A percentile compares a stretch with the other conserved stretches of the same genome.
These are phyloP conservation scores for Drosophila nigritarsus DNA, from an alignment of 2,888 invertebrate genomes.

Conservation along the genomic window DNA sequence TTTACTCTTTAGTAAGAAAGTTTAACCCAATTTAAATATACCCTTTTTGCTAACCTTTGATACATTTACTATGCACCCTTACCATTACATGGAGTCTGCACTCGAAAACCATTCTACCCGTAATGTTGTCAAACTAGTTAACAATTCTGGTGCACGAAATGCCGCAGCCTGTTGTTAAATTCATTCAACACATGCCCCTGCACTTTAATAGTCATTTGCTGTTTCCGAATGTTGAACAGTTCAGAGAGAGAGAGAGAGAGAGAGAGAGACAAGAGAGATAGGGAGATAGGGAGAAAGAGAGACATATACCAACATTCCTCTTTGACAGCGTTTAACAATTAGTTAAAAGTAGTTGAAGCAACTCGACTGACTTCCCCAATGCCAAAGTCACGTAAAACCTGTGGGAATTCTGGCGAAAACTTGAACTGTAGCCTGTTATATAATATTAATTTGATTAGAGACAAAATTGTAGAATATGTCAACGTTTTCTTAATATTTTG, in stretches of 20 bases:
- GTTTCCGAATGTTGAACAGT: slow-evolving; percentile 33
- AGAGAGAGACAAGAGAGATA: neutral
- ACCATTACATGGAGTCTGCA: neutral
- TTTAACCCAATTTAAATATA: neutral
- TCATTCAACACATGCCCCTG: slow-evolving; percentile 61
- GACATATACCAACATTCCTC: slow-evolving; percentile 15
- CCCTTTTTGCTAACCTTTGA: neutral
- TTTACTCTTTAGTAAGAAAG: neutral
- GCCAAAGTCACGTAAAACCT: slow-evolving; percentile 32
- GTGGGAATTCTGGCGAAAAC: neutral
- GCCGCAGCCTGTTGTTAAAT: slow-evolving; percentile 53
- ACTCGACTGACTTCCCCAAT: neutral
- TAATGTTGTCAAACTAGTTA: slow-evolving; percentile 14
- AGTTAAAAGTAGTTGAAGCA: slow-evolving; percentile 9
- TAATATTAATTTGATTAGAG: slow-evolving; percentile 33
- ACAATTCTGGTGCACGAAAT: slow-evolving; percentile 11
- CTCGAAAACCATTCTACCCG: slow-evolving; percentile 20
- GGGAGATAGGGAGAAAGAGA: neutral
- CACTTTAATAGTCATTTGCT: slow-evolving; percentile 45
- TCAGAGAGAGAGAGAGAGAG: neutral
- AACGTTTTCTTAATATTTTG: slow-evolving; percentile 6
- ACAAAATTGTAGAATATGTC: slow-evolving; percentile 11
- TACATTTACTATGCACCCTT: neutral
- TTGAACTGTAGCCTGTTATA: slow-evolving; percentile 7
- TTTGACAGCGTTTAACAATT: slow-evolving; percentile 65